Evolutionary conservation across 2,113 vertebrate genomes (phyloP).

Genomic region (Halcyon malimbica): DNA sequence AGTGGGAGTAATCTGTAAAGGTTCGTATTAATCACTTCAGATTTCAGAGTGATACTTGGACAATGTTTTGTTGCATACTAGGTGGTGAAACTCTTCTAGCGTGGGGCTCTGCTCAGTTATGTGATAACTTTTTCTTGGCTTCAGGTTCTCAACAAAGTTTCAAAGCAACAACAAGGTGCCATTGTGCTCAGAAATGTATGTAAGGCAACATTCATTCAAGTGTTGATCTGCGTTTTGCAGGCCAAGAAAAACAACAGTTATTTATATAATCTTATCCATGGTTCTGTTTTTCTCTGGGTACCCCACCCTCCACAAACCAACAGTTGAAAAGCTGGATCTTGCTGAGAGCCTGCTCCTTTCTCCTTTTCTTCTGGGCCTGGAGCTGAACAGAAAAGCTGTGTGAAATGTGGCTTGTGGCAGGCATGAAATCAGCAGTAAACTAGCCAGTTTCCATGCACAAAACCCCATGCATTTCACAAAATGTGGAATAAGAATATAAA

Average conservation of each 20-base stretch:
- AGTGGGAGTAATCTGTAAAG: slow-evolving; percentile 22
- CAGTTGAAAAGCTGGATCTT: slow-evolving; percentile 67
- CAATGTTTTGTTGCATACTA: slow-evolving; percentile 55
- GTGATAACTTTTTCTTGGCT: slow-evolving; percentile 81
- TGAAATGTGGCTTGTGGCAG: slow-evolving; percentile 23
- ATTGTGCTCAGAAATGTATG: slow-evolving; percentile 77
- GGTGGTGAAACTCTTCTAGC: slow-evolving; percentile 35
- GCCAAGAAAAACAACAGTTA: slow-evolving; percentile 82
- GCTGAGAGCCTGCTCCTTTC: slow-evolving; percentile 46
- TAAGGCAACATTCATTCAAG: slow-evolving; percentile 83
- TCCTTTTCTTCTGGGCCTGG: not conserved
- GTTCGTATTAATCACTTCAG: slow-evolving; percentile 38
- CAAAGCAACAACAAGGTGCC: slow-evolving; percentile 81
- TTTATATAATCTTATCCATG: slow-evolving; percentile 82
- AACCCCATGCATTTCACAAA: not conserved
- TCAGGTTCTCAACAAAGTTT: slow-evolving; percentile 76
- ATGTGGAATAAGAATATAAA: not conserved
- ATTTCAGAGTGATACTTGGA: slow-evolving; percentile 39
- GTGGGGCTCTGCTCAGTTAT: slow-evolving; percentile 64
- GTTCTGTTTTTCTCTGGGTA: slow-evolving; percentile 79
- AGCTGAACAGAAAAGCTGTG: not conserved
- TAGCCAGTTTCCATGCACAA: not conserved
- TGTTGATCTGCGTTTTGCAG: slow-evolving; percentile 74
- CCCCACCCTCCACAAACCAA: slow-evolving; percentile 72
- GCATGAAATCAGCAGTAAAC: slow-evolving; percentile 6